Evolutionary conservation across 2,797 vertebrate species (phyloP), one percentile per base, ranked within the genome.

Genomic region (Trachurus trachurus): DNA sequence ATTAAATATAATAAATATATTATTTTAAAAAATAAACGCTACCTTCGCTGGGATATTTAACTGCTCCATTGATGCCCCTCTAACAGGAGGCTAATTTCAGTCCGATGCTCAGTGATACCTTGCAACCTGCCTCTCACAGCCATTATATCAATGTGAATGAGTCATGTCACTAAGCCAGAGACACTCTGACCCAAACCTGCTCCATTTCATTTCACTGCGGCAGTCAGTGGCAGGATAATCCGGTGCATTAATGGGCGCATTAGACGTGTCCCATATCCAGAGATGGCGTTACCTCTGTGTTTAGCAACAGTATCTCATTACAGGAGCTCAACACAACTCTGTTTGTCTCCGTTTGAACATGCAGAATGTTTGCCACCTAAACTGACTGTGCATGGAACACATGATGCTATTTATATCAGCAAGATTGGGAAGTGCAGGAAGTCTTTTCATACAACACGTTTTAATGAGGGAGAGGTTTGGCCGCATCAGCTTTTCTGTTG

Each of bases 361-460:
- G 59, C 74, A 78, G 67, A 80, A 71, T 67, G 45, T 83, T 85
- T 81, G 70, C 70, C 21, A 56, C 63, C 52, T 62, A 68, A 50
- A 65, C 59, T 58, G 57, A 4, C 31, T 63, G 21, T 47, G 71
- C 45, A 63, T 66, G 54, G 39, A 77, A 53, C 63, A 44, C 44
- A 58, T 64, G 56, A 21, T 67, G 61, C 53, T 86, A 80, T 83
- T 83, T 76, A 76, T 86, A 71, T 58, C 72, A 42, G 54, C 42
- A 78, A 82, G 58, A 81, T 83, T 78, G 67, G 71, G 72, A 57
- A 42, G 34, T 13, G 17, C 1, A 40, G 17, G 44, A 47, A 34
- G 19, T 59, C 45, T 75, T 57, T 69, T 71, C 52, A 71, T 66
- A 70, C 71, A 74, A 69, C 66, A 63, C 69, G 8, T 47, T 80